Evolutionary conservation across 2,888 invertebrate genomes (phyloP), one percentile per base, ranked within the genome.

Genomic region (Buathra laborator): DNA sequence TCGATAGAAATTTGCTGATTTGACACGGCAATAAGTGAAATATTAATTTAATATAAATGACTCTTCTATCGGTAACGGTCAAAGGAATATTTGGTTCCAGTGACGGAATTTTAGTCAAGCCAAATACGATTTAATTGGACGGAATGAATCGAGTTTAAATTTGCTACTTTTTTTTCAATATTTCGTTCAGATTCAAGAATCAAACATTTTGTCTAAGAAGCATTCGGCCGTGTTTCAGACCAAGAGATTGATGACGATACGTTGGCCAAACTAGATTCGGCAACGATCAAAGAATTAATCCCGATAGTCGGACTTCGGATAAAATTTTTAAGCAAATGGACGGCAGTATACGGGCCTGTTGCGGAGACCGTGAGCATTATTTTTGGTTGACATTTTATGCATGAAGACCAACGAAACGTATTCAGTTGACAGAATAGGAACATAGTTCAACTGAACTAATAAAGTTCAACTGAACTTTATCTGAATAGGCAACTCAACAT

Each of bases 321-420:
- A n/a, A 53, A 43, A 43, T 77, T 77, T 77, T 29, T 77, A 7
- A 53, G 53, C n/a, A 77, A 68, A 56, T 77, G 67, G 77, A 67
- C 16, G 14, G 56, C 16, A 12, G 44, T 67, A 3, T 77, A 67
- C 16, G 56, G 67, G 7, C n/a, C 19, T 29, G 53, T 43, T 44
- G 3, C 7, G 12, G 29, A 67, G 29, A 32, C 16, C 32, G 66
- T 76, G 43, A 53, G 64, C 37, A 7, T 37, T 66, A 66, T 66
- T 7, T 53, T 53, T 19, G n/a, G 37, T 24, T 44, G 48, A 75
- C n/a, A 37, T 32, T 66, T 10, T 53, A 53, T 5, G 53, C 48
- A n/a, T n/a, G 48, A 48, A 14, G 3, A 48, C 5, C 37, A 37
- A 37, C 37, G 7, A 37, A 37, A 37, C 37, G 37, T 1, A 37